Evolutionary conservation across 2,888 invertebrate genomes (phyloP).

Genomic region (Petrophora chlorosata): DNA sequence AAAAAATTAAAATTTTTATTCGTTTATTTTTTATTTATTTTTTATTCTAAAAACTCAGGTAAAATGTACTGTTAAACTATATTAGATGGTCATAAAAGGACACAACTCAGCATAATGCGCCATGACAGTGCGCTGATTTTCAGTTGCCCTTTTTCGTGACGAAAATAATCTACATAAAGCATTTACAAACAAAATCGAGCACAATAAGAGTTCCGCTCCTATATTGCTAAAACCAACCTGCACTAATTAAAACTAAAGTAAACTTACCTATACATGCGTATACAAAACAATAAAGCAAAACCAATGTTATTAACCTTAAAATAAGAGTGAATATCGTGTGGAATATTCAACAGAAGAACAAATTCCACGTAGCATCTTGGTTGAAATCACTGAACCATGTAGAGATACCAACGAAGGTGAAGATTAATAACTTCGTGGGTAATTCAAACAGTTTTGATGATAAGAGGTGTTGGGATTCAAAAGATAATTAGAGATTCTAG

Average conservation of each 20-base stretch:
- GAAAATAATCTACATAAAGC: neutral
- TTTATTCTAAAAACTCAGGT: too few relatives aligned
- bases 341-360: conserved; percentile 5
- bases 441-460: too few relatives aligned
- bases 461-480: too few relatives aligned
- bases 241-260: conserved; percentile 6
- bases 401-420: conserved; percentile 34
- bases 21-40: too few relatives aligned
- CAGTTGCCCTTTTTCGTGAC: neutral
- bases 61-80: too few relatives aligned
- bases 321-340: conserved; percentile 12
- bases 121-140: neutral
- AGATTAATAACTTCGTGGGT: too few relatives aligned
- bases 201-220: conserved; percentile 9
- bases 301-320: neutral
- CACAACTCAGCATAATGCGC: neutral
- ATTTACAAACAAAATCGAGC: neutral
- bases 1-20: too few relatives aligned
- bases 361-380: conserved; percentile 12
- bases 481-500: too few relatives aligned
- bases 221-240: conserved; percentile 17
- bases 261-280: neutral
- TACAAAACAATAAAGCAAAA: neutral
- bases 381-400: conserved; percentile 41
- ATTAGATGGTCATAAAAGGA: neutral